Percentiles rank a stretch among this genome's conserved stretches.
Evolutionary conservation across 2,888 invertebrate genomes (phyloP).

Genomic region (Molanna angustata): DNA sequence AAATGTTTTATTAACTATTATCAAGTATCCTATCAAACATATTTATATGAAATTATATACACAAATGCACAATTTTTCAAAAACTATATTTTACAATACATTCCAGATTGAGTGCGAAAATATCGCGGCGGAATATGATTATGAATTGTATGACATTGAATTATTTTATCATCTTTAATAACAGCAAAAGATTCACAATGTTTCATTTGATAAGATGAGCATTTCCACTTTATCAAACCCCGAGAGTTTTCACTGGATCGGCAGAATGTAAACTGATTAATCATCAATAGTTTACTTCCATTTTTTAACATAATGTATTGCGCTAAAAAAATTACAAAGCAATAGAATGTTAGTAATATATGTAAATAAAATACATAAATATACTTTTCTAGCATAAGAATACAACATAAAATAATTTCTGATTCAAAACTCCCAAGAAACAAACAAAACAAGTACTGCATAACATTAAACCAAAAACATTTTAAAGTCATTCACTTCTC

Average conservation of each 20-base stretch:
- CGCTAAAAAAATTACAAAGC: neutral
- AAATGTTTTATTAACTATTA: too few species aligned
- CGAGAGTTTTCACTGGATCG: neutral
- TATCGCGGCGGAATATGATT: conserved; percentile 8
- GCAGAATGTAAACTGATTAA: neutral
- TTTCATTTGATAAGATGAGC: neutral
- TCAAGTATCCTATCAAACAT: too few species aligned
- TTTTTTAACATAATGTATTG: neutral
- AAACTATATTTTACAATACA: neutral
- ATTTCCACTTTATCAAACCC: neutral
- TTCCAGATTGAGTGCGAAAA: neutral
- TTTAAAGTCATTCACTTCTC: too few species aligned
- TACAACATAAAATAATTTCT: too few species aligned
- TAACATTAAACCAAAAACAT: too few species aligned
- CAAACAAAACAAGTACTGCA: too few species aligned
- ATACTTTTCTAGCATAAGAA: too few species aligned
- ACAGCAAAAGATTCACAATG: neutral
- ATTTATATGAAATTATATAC: too few species aligned
- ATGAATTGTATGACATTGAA: neutral
- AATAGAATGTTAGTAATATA: too few species aligned
- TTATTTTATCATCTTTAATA: neutral
- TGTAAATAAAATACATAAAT: too few species aligned
- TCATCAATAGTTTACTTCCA: conserved; percentile 1
- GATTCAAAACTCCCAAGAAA: too few species aligned
- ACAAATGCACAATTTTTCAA: too few species aligned